phyloP scores from a whole-genome alignment of 2,113 vertebrate genomes.

The Laterallus jamaicensis region DNA sequence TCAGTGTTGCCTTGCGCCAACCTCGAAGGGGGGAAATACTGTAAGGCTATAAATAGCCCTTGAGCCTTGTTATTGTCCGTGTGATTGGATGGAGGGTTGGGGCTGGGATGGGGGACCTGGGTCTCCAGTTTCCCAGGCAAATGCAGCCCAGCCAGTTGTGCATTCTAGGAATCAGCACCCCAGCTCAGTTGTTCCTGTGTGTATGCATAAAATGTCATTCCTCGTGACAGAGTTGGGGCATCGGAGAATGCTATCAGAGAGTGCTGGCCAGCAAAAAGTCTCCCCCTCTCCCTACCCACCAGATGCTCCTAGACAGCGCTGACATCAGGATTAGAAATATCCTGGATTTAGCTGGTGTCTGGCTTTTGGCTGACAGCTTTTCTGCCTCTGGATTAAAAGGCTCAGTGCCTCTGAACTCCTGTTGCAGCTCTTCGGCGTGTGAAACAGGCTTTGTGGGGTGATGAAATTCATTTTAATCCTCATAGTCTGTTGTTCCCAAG shows the following conservation, averaged over 20 bases:
- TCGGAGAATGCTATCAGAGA: not conserved
- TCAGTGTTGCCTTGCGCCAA: conserved; percentile 55
- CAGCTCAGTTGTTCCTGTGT: conserved; percentile 61
- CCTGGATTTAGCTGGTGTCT: conserved; percentile 62
- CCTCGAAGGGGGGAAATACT: conserved; percentile 52
- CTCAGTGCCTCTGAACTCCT: conserved; percentile 8
- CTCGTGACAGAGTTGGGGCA: not conserved
- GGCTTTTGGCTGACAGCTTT: conserved; percentile 42
- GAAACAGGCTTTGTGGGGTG: not conserved
- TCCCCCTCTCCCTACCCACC: conserved; percentile 13
- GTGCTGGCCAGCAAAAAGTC: not conserved
- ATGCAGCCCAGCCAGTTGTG: conserved; percentile 68
- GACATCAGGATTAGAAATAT: conserved; percentile 63
- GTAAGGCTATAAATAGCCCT: conserved; percentile 56
- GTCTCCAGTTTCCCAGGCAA: conserved; percentile 67
- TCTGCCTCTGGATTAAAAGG: conserved; percentile 53
- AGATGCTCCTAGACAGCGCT: conserved; percentile 38
- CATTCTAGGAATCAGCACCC: conserved; percentile 67
- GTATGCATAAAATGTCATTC: conserved; percentile 65
- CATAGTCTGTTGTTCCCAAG: not conserved
- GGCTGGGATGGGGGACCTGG: conserved; percentile 58
- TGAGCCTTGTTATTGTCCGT: conserved; percentile 61
- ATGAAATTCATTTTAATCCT: not conserved
- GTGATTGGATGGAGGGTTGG: conserved; percentile 60
- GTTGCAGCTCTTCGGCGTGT: not conserved